Base-by-base conservation (phyloP, 2,113 vertebrate species). In the Oryzias woworae region DNA sequence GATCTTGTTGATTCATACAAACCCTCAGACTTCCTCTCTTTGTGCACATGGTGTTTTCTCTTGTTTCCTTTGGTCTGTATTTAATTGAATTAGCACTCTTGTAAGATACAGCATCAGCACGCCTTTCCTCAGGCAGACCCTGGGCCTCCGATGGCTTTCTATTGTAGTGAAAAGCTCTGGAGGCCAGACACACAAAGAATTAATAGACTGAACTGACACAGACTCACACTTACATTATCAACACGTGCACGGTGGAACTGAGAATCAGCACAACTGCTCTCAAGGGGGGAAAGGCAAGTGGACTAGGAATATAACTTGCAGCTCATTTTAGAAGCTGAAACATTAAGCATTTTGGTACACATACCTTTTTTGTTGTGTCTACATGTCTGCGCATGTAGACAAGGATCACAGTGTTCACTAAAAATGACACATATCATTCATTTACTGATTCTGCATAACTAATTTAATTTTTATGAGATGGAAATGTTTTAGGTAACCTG, bases 1-100 rank as follows among this genome's bases (percentile, higher is more conserved):
- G 0, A 8, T 71, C n/a, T 28, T 36, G 41, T 43, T 54, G 16
- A 31, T 15, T 26, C 44, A 5, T 6, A 43, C 5, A 14, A 16
- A 20, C 41, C 20, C 7, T 44, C 20, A 57, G 55, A 14, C 18
- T 44, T 28, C 10, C 7, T 44, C 31, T 45, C 48, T 49, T 53
- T 56, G 41, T 42, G 6, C 48, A n/a, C 48, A 14, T 61, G 45
- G 18, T 23, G n/a, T 36, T n/a, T n/a, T n/a, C n/a, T n/a, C n/a
- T n/a, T n/a, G n/a, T n/a, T n/a, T 50, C 51, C n/a, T 5, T 42
- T 62, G 28, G 41, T 36, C 71, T 24, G 50, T 22, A 56, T 44
- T 74, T 86, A 86, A 86, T 86, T 84, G 46, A 86, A 86, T 86
- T 86, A 84, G 69, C 15, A 41, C 55, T 80, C 67, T 55, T 66